Evolutionary conservation across 1,140 invertebrate species (phyloP).

Genomic region (Psilanteris sp.): DNA sequence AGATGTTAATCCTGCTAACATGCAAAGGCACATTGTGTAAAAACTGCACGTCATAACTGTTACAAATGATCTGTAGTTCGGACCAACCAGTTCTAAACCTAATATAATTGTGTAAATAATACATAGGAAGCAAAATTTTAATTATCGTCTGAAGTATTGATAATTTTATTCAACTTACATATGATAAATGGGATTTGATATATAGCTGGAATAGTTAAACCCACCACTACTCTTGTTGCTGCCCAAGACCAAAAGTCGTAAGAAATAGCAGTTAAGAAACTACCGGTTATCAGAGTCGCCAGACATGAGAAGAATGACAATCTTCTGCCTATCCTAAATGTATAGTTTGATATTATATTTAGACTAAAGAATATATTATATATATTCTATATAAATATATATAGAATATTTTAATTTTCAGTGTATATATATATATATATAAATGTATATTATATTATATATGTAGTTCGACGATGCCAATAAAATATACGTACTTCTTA

Average conservation of each 20-base stretch:
- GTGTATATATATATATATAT: no score
- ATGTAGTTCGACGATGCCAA: no score
- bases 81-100: constrained; percentile 94
- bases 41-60: constrained; percentile 94
- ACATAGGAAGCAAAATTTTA: no score
- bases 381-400: no score
- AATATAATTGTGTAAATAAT: constrained; percentile 46
- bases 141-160: no score
- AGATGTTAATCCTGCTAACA: constrained; percentile 90
- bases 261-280: constrained; percentile 87
- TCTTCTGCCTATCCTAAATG: constrained; percentile 85
- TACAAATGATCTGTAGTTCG: constrained; percentile 93
- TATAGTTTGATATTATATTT: not conserved
- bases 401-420: no score
- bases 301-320: constrained; percentile 91
- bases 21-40: constrained; percentile 91
- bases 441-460: no score
- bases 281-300: constrained; percentile 87
- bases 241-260: constrained; percentile 91
- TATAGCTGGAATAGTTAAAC: constrained; percentile 93
- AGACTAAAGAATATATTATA: no score
- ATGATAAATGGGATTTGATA: constrained; percentile 97
- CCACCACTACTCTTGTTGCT: constrained; percentile 86
- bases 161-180: constrained; percentile 82
- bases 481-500: no score